Evolutionary conservation across 2,888 invertebrate genomes (phyloP), one percentile per base, ranked within the genome.

Genomic region (Epinotia ramella): DNA sequence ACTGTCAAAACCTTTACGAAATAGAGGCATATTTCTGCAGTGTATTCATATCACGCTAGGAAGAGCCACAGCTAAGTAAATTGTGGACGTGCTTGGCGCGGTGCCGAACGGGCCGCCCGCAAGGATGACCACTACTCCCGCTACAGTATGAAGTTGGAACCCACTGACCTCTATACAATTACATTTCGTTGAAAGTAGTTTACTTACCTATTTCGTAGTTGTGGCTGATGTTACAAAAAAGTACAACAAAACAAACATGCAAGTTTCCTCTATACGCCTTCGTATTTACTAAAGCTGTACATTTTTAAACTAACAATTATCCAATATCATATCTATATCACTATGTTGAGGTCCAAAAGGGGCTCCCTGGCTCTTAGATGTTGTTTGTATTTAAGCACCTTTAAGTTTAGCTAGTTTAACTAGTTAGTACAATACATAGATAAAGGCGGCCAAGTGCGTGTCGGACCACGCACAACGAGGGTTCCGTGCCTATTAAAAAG

Each of bases 31-130:
- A 82, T 85, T 88, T 87, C 82, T 86, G 84, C 84, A 88, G 84
- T 85, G 85, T 89, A 92, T 93, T 92, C 90, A 88, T 88, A 91
- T 90, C 92, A 91, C 90, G 91, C 83, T 84, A 40, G 84, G 83
- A 84, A 83, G 86, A 84, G 85, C 89, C 86, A 84, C 81, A 81
- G 86, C 89, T 93, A 91, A 93, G 92, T 93, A 92, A 93, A 93
- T 93, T 92, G 90, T 91, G 90, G 89, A 93, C 93, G 92, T 92
- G 93, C 88, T 90, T 93, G 93, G 93, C 91, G 83, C 89, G 78
- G 78, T 88, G 93, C 94, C 93, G 90, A 93, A 90, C 90, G 85
- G 90, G 88, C 86, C 91, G 86, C 82, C 86, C 84, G 81, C 85
- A 83, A 85, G 85, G 85, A 85, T 85, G 84, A 86, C 84, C 82